Base-by-base conservation (phyloP, 2,797 vertebrate genomes). In the Channallabes apus region DNA sequence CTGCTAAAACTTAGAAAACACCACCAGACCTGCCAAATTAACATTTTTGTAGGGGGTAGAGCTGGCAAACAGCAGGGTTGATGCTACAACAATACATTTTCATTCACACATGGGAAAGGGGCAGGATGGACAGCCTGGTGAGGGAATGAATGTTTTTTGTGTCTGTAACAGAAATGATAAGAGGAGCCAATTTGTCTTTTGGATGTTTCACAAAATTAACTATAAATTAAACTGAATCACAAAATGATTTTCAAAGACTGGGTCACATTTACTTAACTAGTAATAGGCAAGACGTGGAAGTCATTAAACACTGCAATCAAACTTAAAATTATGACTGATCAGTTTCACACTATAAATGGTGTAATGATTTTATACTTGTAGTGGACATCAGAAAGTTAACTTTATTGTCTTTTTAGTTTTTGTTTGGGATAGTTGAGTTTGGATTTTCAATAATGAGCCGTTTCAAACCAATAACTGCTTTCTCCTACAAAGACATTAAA, bases 331-430 rank as follows among this genome's bases (percentile, higher is more conserved):
- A 54, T 3, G 51, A 51, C 46, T 51, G 46, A 54, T 14, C 14
- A 3, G 51, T 54, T 54, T 54, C 51, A 64, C 1, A 1, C 1
- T 41, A 58, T 62, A 79, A 41, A 79, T 38, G n/a, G 2, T 78
- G 11, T 20, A 15, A 61, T 2, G 15, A 22, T 22, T 58, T 6
- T 38, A 27, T 64, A n/a, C 32, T 61, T 38, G 11, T 7, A 15
- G 24, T 38, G 11, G 7, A 17, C 22, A 79, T 84, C 84, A 94
- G 95, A 93, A 96, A 96, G 93, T 94, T 96, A 96, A 96, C 94
- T 96, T 96, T 92, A 94, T 41, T 76, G n/a, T 15, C 35, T 3
- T 51, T 73, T 51, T 90, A 88, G 82, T 41, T 58, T 54, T 76
- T 76, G 11, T 73, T 73, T 32, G 15, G 12, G 29, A 59, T 8